Evolutionary conservation across 2,797 vertebrate genomes (phyloP), one percentile per base, ranked within the genome.

Genomic region (Monodelphis domestica): DNA sequence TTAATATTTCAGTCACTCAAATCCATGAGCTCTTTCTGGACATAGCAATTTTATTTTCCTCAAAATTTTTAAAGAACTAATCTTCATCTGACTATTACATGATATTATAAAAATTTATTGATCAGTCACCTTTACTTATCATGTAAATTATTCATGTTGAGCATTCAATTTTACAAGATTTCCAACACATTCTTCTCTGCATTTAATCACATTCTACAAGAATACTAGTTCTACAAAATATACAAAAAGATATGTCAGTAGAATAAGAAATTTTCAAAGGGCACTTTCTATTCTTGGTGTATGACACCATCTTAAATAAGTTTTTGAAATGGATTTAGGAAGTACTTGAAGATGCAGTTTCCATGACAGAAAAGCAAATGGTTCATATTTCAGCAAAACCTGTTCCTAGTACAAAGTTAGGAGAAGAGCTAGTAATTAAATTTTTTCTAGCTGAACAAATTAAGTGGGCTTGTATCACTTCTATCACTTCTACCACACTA

Each of bases 131-230:
- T 78, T 78, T 91, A 28, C n/a, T 45, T 70, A 50, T 1, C 24
- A 1, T 53, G 53, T 78, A 90, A 2, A 53, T 54, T 94, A 91
- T 95, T 93, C 26, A 87, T 88, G n/a, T 38, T 78, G 45, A 70
- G n/a, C 63, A 38, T 21, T 63, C 45, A 5, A 78, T 24, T 78
- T 78, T 78, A 38, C 17, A 24, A 78, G n/a, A 17, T 78, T 45
- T 38, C 78, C 5, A 78, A 78, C 6, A 70, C 9, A 45, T 78
- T 45, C n/a, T 78, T 78, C n/a, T n/a, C n/a, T 78, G 17, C 7
- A 38, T 78, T 78, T 63, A 24, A 24, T 38, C n/a, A 45, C 12
- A 5, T 15, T 63, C 59, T 78, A 28, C 5, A 78, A 45, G 63
- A 45, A 78, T 17, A 45, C 17, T 78, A 45, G 45, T 78, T 78